Conservation (phyloP, 2,888 invertebrate genomes). For the Oligia fasciuncula region DNA sequence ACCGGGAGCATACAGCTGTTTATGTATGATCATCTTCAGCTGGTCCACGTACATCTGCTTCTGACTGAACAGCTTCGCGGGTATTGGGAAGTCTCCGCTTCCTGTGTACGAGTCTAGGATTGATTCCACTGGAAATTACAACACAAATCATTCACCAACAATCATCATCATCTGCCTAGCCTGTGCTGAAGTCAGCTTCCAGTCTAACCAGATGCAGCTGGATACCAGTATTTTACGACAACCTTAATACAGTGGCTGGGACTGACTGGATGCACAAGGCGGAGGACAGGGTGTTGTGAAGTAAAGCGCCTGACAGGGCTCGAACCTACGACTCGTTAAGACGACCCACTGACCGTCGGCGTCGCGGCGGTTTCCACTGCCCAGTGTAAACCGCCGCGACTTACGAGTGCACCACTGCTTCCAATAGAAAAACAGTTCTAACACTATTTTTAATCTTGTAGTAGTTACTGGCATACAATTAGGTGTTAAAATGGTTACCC, state of each 20-base stretch:
- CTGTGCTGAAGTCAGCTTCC: neutral
- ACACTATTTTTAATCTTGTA: neutral
- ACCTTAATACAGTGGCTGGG: too few species aligned
- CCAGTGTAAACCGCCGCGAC: too few species aligned
- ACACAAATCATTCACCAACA: neutral
- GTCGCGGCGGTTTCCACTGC: neutral
- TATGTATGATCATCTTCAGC: conserved; percentile 87
- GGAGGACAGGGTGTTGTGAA: too few species aligned
- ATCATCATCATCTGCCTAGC: neutral
- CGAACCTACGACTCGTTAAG: neutral
- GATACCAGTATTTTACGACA: neutral
- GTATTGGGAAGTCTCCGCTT: conserved; percentile 88
- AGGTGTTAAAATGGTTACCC: neutral
- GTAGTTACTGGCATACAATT: neutral
- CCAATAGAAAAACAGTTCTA: neutral
- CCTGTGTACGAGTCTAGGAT: conserved; percentile 88
- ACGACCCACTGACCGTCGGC: too few species aligned
- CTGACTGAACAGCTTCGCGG: conserved; percentile 87
- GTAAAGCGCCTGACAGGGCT: neutral
- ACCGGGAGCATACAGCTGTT: conserved; percentile 77
- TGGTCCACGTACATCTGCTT: conserved; percentile 91
- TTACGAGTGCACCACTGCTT: neutral
- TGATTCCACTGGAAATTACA: conserved; percentile 90
- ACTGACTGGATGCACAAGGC: too few species aligned
- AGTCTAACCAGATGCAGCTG: neutral